Evolutionary conservation across 2,113 vertebrate genomes (phyloP), one percentile per base, ranked within the genome.

Genomic region (Grantiella picta): DNA sequence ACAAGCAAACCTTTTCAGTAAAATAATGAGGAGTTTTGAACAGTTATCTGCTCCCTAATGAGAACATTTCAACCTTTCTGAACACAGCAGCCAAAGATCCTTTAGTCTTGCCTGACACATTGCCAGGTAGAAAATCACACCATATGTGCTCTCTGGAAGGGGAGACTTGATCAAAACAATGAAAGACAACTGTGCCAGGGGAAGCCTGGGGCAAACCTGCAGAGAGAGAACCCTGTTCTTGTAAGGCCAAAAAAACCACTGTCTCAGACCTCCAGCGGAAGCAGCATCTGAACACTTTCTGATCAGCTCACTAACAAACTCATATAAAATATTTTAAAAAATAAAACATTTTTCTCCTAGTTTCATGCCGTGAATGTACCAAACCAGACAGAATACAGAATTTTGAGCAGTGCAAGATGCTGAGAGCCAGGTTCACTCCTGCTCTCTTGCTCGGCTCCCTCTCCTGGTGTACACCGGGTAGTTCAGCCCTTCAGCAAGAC

Each of bases 391-490:
- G 53, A 82, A 94, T 44, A 66, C 10, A 66, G 78, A 94, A 69
- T 64, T 66, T 53, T 83, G 81, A 82, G 61, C 12, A 4, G 13
- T 16, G 4, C 23, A 36, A 3, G 9, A 8, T 12, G 24, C 3
- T 29, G 31, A 68, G 11, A 72, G 10, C 33, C 24, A 14, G 14
- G 14, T 56, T 85, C 47, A 49, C 11, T 28, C 17, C 6, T 33
- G 73, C 45, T 54, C 60, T 33, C 42, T 89, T 49, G 78, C 56
- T n/a, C 52, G 61, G 80, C 95, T 97, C 96, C 94, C 94, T 96
- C 97, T 98, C 59, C 92, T 95, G 96, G 70, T 70, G 50, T 5
- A 42, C 13, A 35, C 31, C 4, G 16, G 45, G 65, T 23, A 70
- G 18, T 49, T 61, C 25, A 42, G 38, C 23, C 19, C 28, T 81